Base-by-base conservation (phyloP, 2,888 invertebrate species). In the Epistrophe grossulariae region DNA sequence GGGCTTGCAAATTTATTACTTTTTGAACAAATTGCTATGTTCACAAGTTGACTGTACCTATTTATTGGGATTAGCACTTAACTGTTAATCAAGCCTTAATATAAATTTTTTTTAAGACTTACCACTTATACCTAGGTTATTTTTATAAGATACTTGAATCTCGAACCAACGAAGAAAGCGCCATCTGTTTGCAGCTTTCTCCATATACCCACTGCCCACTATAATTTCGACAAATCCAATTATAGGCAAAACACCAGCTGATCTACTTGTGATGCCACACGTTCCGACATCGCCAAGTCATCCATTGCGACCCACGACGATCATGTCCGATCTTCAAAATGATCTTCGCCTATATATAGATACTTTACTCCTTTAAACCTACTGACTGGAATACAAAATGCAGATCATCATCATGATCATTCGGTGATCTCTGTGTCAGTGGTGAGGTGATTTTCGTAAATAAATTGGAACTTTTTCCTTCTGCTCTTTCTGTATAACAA, bases 361-460 rank as follows among this genome's bases (percentile, higher is more conserved):
- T 24, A 52, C 45, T 48, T 59, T 40, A 24, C n/a, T 24, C 50
- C 19, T n/a, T 24, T 24, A 24, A 2, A 3, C 24, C 24, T 19
- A 31, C 15, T 13, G 9, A 24, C 24, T 7, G 19, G 15, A 2
- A 52, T 40, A 38, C 45, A n/a, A 40, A 59, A 78, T 64, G 31
- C 72, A 73, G 82, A 85, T 78, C 78, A 82, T 68, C 60, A 68
- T 78, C 85, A 78, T 74, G 85, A 79, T 59, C 85, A 74, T 43
- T 78, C 50, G 24, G 70, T 64, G 82, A 85, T 82, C 85, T 85
- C 85, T 71, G 59, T 85, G 85, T 82, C 85, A 82, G 78, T 78
- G 73, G 72, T 78, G 78, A 82, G 70, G 68, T 78, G 78, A 82
- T 85, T 62, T 62, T 59, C 70, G 85, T 78, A 85, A 85, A 82